phyloP scores from a whole-genome alignment of 2,797 vertebrate genomes.

The Micropoecilia bifurca region DNA sequence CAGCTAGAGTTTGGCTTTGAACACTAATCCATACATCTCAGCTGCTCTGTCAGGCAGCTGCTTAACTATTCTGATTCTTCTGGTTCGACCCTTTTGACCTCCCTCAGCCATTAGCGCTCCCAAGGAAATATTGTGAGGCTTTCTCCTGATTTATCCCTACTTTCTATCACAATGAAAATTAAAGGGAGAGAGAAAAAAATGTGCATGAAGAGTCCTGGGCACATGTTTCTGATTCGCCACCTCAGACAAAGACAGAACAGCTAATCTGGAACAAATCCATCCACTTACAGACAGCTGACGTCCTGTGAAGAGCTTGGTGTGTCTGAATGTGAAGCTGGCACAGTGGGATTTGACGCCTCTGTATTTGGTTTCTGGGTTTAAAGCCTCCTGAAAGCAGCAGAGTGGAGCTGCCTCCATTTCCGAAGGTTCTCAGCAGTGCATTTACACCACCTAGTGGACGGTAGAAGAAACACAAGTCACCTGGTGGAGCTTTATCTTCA shows the following conservation, averaged over 20 bases:
- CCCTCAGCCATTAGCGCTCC: not conserved
- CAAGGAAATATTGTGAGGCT: slow-evolving; percentile 1
- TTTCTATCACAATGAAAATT: not conserved
- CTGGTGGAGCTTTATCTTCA: not conserved
- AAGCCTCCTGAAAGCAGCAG: slow-evolving; percentile 3
- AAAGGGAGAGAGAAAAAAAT: not conserved
- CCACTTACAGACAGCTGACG: slow-evolving; percentile 19
- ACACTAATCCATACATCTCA: slow-evolving; percentile 15
- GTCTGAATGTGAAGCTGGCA: slow-evolving; percentile 28
- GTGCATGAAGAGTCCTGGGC: not conserved
- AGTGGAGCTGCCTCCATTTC: not conserved
- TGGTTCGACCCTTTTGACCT: slow-evolving; percentile 3
- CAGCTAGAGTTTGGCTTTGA: not conserved
- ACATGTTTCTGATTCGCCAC: slow-evolving; percentile 6
- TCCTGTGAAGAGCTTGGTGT: not conserved
- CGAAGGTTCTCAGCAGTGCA: slow-evolving; percentile 9
- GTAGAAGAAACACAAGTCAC: slow-evolving; percentile 4
- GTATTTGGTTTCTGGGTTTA: slow-evolving; percentile 36
- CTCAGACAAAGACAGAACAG: slow-evolving; percentile 20
- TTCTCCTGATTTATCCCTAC: not conserved
- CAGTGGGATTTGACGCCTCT: slow-evolving; percentile 21
- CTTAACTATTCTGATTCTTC: slow-evolving; percentile 12
- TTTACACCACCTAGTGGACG: slow-evolving; percentile 53
- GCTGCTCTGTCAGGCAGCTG: not conserved
- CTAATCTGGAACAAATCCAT: slow-evolving; percentile 35